These are phyloP conservation scores for Apocrypta bakeri DNA, from an alignment of 1,140 invertebrate species.

Conservation along the genomic window DNA sequence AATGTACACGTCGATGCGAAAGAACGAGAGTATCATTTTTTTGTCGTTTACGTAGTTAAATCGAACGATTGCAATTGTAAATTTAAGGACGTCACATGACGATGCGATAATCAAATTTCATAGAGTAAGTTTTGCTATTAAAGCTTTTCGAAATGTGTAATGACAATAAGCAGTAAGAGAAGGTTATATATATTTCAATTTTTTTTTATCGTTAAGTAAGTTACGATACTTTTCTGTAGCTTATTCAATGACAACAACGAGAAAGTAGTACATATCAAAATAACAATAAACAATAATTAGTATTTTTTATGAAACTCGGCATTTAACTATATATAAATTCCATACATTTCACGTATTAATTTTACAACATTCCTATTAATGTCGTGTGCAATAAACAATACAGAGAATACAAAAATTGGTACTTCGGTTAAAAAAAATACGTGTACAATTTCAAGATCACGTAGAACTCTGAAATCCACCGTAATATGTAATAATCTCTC, in stretches of 20 bases:
- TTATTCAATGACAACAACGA: conserved; percentile 27
- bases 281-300: neutral
- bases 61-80: conserved; percentile 15
- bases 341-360: neutral
- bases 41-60: conserved; percentile 22
- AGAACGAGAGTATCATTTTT: conserved; percentile 13
- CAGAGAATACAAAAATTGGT: conserved; percentile 1
- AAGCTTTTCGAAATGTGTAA: conserved; percentile 17
- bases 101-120: conserved; percentile 20
- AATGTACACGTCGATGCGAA: conserved; percentile 26
- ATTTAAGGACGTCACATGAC: neutral
- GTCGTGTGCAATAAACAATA: neutral
- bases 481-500: neutral
- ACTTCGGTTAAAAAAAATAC: conserved; percentile 1
- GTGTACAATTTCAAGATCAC: neutral
- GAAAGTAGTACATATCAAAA: conserved; percentile 17
- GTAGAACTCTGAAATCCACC: neutral
- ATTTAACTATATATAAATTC: neutral
- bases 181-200: conserved; percentile 8
- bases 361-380: neutral
- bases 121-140: conserved; percentile 12
- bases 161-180: conserved; percentile 18
- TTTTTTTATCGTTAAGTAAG: neutral
- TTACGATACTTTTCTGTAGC: neutral
- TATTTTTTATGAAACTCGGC: conserved; percentile 2